Conservation (phyloP, 2,888 invertebrate genomes). For the Alitta virens region DNA sequence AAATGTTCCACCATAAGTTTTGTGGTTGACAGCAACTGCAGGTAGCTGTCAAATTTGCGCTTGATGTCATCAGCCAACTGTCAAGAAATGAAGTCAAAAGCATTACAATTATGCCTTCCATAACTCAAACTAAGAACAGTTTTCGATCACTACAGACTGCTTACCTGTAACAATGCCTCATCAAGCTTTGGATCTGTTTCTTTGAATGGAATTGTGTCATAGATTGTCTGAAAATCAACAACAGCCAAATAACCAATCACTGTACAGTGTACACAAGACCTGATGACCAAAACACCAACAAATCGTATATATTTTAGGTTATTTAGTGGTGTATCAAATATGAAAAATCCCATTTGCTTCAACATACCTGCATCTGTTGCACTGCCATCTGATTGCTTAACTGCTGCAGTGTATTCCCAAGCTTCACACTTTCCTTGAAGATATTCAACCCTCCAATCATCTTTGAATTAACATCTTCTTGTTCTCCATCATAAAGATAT, state of each 20-base stretch:
- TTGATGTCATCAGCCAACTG: conserved; percentile 18
- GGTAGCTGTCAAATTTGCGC: conserved; percentile 35
- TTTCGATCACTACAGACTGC: neutral
- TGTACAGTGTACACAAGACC: neutral
- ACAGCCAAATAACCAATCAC: neutral
- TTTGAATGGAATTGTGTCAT: conserved; percentile 45
- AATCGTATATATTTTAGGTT: neutral
- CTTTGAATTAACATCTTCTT: conserved; percentile 42
- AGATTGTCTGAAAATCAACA: conserved; percentile 48
- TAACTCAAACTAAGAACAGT: too few species aligned
- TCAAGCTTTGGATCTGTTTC: conserved; percentile 24
- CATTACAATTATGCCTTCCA: too few species aligned
- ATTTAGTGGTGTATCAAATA: too few species aligned
- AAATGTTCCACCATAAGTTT: conserved; percentile 54
- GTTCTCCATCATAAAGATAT: conserved; percentile 13
- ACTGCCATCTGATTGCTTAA: conserved; percentile 57
- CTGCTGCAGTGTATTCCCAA: conserved; percentile 50
- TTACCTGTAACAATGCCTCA: neutral
- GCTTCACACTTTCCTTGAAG: conserved; percentile 43
- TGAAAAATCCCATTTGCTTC: too few species aligned
- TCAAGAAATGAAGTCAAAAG: neutral
- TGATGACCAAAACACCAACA: neutral
- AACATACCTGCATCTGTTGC: conserved; percentile 55
- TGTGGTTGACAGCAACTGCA: conserved; percentile 51
- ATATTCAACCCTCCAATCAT: conserved; percentile 48